phyloP scores from a whole-genome alignment of 2,797 vertebrate species.

The Manis pentadactyla region DNA sequence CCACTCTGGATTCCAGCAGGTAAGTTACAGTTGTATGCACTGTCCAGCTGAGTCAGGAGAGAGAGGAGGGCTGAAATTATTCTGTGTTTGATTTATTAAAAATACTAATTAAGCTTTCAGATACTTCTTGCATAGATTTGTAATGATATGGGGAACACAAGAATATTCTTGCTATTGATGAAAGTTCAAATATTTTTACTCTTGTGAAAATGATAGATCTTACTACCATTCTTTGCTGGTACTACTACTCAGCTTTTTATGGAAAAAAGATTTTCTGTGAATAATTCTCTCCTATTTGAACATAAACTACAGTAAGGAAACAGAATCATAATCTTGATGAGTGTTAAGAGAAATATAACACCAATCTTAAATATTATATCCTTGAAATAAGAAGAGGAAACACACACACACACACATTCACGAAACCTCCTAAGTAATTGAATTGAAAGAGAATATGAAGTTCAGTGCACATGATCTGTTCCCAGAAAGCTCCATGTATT shows the following conservation, averaged over 20 bases:
- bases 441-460: neutral
- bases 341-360: neutral
- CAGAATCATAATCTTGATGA: neutral
- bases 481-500: neutral
- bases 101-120: neutral
- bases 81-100: neutral
- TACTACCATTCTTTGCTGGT: neutral
- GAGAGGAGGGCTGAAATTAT: neutral
- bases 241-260: neutral
- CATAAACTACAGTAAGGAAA: neutral
- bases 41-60: neutral
- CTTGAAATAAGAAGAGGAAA: neutral
- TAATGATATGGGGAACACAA: neutral
- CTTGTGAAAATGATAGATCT: neutral
- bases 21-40: conserved; percentile 67
- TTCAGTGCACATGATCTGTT: neutral
- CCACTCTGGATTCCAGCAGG: conserved; percentile 96
- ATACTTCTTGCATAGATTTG: neutral
- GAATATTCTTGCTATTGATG: neutral
- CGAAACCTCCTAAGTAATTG: conserved; percentile 6
- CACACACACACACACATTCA: neutral
- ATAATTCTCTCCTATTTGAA: neutral
- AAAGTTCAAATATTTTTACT: neutral
- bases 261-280: conserved; percentile 47
- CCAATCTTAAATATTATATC: neutral